phyloP scores from a whole-genome alignment of 2,888 invertebrate genomes.

The Gisinianus flammeolus region DNA sequence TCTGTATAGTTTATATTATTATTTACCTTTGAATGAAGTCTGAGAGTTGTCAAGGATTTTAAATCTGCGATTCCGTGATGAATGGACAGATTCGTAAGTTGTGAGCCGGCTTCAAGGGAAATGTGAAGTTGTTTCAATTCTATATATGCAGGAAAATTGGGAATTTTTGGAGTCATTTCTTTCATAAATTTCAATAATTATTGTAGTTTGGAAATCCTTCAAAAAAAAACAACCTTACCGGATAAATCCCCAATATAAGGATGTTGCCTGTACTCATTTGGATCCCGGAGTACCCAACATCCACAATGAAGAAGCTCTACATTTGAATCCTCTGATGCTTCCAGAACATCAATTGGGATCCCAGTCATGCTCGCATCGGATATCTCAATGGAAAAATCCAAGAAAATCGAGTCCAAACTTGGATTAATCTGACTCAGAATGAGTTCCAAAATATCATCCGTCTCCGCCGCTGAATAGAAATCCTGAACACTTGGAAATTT shows the following conservation, averaged over 20 bases:
- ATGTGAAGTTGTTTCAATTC: constrained; percentile 12
- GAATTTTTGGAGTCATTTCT: too few relatives aligned
- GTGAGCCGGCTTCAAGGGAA: constrained; percentile 9
- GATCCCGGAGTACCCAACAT: background rate
- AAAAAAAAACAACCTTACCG: background rate
- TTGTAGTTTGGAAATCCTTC: too few relatives aligned
- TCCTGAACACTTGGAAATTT: constrained; percentile 33
- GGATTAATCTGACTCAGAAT: background rate
- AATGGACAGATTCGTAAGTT: background rate
- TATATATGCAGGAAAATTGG: too few relatives aligned
- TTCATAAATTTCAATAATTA: too few relatives aligned
- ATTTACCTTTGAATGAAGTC: constrained; percentile 8
- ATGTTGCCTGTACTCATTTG: background rate
- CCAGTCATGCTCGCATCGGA: constrained; percentile 12
- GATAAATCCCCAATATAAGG: constrained; percentile 6
- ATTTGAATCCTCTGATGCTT: constrained; percentile 25
- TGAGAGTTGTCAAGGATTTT: background rate
- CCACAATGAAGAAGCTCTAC: constrained; percentile 17
- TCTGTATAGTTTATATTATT: background rate
- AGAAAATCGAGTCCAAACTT: background rate
- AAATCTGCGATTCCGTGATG: constrained; percentile 20
- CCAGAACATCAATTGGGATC: constrained; percentile 16
- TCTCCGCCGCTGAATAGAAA: constrained; percentile 23
- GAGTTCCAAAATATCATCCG: constrained; percentile 25
- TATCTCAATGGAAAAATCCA: constrained; percentile 13